Evolutionary conservation across 2,113 vertebrate genomes (phyloP).

Genomic region (Pygathrix nemaeus): DNA sequence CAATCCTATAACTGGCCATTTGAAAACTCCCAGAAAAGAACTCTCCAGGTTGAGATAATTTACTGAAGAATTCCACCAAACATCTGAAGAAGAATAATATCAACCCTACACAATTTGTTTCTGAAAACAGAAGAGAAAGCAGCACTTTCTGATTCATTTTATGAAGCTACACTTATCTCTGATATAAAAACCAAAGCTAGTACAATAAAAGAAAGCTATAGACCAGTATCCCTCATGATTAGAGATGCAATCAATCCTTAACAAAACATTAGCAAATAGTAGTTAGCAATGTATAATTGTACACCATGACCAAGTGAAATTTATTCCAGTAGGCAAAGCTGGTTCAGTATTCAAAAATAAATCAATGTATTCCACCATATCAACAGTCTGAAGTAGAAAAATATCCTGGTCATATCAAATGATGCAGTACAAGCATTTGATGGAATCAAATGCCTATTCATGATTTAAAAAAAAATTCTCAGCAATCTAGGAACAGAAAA

Average conservation of each 20-base stretch:
- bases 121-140: neutral
- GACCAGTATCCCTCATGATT: neutral
- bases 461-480: neutral
- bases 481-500: neutral
- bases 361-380: neutral
- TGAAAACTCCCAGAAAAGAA: neutral
- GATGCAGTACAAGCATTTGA: neutral
- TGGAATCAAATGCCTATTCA: neutral
- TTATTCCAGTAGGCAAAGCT: neutral
- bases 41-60: neutral
- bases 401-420: neutral
- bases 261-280: neutral
- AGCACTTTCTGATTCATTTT: neutral
- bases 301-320: neutral
- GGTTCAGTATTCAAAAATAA: neutral
- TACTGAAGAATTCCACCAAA: neutral
- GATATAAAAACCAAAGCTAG: neutral
- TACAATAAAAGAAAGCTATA: neutral
- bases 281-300: neutral
- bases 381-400: neutral
- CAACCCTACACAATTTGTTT: neutral
- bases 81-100: neutral
- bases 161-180: neutral
- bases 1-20: neutral
- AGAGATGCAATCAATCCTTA: neutral